Conservation (phyloP, 1,140 invertebrate genomes). For the Drosophila melanica region DNA sequence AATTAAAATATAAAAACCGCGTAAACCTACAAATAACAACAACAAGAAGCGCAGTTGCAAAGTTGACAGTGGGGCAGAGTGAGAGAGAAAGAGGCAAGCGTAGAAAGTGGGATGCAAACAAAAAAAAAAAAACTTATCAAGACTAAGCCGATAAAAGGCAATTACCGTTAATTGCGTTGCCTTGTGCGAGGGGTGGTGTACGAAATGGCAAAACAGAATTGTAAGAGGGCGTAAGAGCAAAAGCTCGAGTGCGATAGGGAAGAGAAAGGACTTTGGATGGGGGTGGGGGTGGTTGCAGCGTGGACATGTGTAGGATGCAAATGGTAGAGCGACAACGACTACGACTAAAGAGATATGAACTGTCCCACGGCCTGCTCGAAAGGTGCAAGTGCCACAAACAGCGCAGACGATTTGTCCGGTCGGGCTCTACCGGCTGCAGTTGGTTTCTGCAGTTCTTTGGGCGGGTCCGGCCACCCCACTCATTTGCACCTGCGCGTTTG, state of each 20-base stretch:
- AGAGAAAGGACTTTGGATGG: background rate
- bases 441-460: slow-evolving; percentile 14
- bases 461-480: slow-evolving; percentile 23
- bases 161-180: slow-evolving; percentile 82
- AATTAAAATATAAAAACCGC: slow-evolving; percentile 82
- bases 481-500: slow-evolving; percentile 77
- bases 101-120: slow-evolving; percentile 8
- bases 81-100: background rate
- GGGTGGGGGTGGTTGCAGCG: background rate
- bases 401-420: slow-evolving; percentile 13
- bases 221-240: slow-evolving; percentile 39
- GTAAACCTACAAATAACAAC: slow-evolving; percentile 73
- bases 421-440: slow-evolving; percentile 20
- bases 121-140: slow-evolving; percentile 70
- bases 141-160: slow-evolving; percentile 82
- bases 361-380: slow-evolving; percentile 20
- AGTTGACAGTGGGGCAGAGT: slow-evolving; percentile 15
- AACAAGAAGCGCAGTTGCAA: slow-evolving; percentile 34
- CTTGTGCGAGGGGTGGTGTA: slow-evolving; percentile 51
- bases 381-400: slow-evolving; percentile 22
- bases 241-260: background rate
- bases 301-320: slow-evolving; percentile 70
- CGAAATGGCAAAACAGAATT: slow-evolving; percentile 59
- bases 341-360: slow-evolving; percentile 59
- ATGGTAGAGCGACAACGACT: slow-evolving; percentile 47